These are phyloP conservation scores for Harpegnathos saltator DNA, from an alignment of 1,140 invertebrate species.

Conservation along the genomic window DNA sequence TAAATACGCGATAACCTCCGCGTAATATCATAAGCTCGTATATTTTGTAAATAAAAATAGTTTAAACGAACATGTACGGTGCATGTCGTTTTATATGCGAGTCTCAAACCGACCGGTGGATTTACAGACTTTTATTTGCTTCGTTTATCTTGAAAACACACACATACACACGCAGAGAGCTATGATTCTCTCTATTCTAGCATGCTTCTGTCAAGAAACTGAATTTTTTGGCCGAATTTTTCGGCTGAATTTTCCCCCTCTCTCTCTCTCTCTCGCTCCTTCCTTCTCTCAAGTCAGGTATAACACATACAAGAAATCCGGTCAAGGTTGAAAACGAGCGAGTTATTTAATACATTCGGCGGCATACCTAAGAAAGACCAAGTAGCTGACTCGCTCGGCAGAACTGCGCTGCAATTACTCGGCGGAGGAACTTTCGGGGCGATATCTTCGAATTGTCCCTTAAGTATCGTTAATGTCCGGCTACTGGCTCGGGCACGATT, in stretches of 20 bases:
- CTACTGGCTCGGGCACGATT: not conserved
- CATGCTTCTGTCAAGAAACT: no score
- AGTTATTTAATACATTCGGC: conserved; percentile 13
- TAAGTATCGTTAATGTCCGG: conserved; percentile 29
- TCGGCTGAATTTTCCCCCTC: no score
- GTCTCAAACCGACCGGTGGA: no score
- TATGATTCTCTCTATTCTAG: no score
- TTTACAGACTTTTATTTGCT: no score
- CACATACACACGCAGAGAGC: no score
- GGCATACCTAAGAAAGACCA: conserved; percentile 17
- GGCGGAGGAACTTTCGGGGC: not conserved
- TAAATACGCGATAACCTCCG: not conserved
- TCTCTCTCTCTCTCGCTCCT: no score
- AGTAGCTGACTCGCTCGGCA: conserved; percentile 2
- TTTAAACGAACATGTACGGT: no score
- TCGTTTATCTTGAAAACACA: no score
- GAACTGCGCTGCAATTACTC: not conserved
- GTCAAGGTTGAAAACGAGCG: not conserved
- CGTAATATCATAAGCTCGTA: not conserved
- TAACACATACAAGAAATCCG: not conserved
- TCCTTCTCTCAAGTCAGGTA: not conserved
- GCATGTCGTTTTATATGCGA: no score
- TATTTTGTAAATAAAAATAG: not conserved
- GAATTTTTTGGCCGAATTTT: no score
- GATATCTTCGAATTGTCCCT: conserved; percentile 16